Evolutionary conservation across 2,797 vertebrate species (phyloP), one percentile per base, ranked within the genome.

Genomic region (Acomys russatus): DNA sequence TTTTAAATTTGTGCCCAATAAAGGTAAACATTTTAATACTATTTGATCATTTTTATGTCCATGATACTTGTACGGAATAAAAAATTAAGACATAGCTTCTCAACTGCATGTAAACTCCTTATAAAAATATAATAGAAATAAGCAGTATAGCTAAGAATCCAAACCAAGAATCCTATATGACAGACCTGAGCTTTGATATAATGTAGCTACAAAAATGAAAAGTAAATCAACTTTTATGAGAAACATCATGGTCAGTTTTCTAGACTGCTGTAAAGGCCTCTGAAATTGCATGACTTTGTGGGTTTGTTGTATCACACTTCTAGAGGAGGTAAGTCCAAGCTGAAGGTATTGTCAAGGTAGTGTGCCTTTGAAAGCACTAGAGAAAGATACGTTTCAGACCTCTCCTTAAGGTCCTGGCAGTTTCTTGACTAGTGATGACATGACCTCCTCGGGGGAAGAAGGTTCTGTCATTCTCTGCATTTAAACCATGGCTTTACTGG

Each of bases 151-250:
- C 59, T 74, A 90, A 64, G 25, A 83, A 76, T 90, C 35, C 1
- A 93, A 94, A 95, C 7, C 68, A 88, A 92, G 25, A 94, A 93
- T 80, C 23, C 8, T 68, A 33, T 82, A 85, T 94, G 71, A 89
- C 59, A 79, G 89, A 86, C 17, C 56, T 85, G 68, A 93, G 80
- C 88, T 90, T 74, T 95, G 61, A 94, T 54, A n/a, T 96, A 20
- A 92, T 92, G 3, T 88, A 93, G 82, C 33, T 96, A 73, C 92
- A 83, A 94, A 66, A 74, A 70, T 56, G 22, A 95, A 96, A 94
- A 82, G 33, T 77, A 92, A 91, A 82, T 80, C 56, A 91, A 79
- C n/a, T 59, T 59, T 87, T 30, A 56, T 44, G 15, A 68, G 56
- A 56, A 38, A 33, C 35, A 63, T 84, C 56, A 86, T 18, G 74